phyloP scores from a whole-genome alignment of 2,797 vertebrate genomes.

The Coregonus suidteri region DNA sequence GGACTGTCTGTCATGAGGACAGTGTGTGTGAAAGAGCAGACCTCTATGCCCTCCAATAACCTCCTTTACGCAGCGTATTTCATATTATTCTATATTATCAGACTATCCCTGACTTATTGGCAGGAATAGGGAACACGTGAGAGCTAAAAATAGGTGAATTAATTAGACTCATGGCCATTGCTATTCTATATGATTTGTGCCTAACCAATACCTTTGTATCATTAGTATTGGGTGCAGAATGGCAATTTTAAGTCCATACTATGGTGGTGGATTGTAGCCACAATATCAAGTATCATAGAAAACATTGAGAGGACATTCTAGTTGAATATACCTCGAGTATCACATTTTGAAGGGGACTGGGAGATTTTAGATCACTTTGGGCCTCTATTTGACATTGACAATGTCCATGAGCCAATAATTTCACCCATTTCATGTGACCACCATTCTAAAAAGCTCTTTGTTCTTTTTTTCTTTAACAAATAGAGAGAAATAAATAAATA shows the following conservation, averaged over 20 bases:
- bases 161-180: no score
- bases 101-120: no score
- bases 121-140: no score
- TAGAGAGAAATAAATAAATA: constrained; percentile 66
- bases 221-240: no score
- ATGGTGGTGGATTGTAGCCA: no score
- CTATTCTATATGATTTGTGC: not conserved
- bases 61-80: not conserved
- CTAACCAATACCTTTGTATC: not conserved
- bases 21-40: constrained; percentile 35
- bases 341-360: not conserved
- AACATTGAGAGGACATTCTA: not conserved
- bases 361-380: not conserved
- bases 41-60: constrained; percentile 1
- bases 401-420: constrained; percentile 3
- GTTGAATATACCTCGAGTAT: not conserved
- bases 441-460: constrained; percentile 43
- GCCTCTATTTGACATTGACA: constrained; percentile 8
- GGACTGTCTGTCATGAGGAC: not conserved
- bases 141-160: no score
- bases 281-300: not conserved
- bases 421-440: not conserved
- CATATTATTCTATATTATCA: no score
- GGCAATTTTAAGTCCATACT: no score
- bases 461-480: constrained; percentile 42